Percentiles rank a stretch among this genome's conserved stretches.
Evolutionary conservation across 2,888 invertebrate species (phyloP).

Genomic region (Acrobasis suavella): DNA sequence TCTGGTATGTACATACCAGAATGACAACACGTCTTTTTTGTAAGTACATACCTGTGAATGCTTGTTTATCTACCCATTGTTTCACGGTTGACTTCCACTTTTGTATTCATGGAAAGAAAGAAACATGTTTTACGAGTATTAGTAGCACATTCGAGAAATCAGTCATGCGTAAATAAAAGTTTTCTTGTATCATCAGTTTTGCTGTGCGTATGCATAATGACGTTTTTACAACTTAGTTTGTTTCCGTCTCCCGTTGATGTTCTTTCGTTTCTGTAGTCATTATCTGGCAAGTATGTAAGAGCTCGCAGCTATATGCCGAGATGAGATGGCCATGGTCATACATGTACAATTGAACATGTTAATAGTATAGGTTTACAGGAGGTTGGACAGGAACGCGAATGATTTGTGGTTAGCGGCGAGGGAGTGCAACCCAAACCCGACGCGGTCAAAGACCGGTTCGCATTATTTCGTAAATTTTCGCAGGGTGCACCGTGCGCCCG

Average conservation of each 20-base stretch:
- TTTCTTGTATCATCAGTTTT: slow-evolving; percentile 8
- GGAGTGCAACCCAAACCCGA: slow-evolving; percentile 52
- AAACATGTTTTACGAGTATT: slow-evolving; percentile 14
- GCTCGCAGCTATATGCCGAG: background rate
- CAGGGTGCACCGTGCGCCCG: slow-evolving; percentile 44
- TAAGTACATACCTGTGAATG: slow-evolving; percentile 3
- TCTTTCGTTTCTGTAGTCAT: background rate
- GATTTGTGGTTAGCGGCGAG: slow-evolving; percentile 56
- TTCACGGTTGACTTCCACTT: slow-evolving; percentile 18
- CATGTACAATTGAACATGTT: background rate
- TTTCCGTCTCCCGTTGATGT: background rate
- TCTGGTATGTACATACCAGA: too few species aligned
- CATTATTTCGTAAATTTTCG: slow-evolving; percentile 70
- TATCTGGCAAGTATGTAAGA: background rate
- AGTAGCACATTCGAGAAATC: background rate
- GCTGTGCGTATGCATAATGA: background rate
- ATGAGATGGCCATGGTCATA: background rate
- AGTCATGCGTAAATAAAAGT: slow-evolving; percentile 9
- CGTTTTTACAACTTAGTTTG: background rate
- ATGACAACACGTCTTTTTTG: too few species aligned
- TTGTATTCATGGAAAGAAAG: slow-evolving; percentile 11
- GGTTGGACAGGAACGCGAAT: slow-evolving; percentile 50
- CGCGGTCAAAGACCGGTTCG: slow-evolving; percentile 78
- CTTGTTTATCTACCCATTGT: slow-evolving; percentile 17
- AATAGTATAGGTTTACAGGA: slow-evolving; percentile 12